Evolutionary conservation across 2,797 vertebrate species (phyloP).

Genomic region (Bufotes viridis): DNA sequence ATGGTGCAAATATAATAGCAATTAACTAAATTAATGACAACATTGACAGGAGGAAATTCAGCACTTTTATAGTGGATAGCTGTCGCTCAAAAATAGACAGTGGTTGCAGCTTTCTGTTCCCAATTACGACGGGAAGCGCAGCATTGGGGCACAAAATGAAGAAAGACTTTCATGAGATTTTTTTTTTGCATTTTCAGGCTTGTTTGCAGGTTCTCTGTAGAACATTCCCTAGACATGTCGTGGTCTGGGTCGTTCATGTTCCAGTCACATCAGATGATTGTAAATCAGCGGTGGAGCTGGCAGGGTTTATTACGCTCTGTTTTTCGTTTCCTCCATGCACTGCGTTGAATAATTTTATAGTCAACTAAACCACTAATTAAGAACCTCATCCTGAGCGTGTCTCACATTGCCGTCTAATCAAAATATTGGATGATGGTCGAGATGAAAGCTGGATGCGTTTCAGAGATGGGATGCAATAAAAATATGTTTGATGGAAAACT

Average conservation of each 20-base stretch:
- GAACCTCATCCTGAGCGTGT: slow-evolving; percentile 19
- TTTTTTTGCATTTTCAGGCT: not conserved
- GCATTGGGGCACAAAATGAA: not conserved
- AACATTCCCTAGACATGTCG: not conserved
- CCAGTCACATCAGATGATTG: slow-evolving; percentile 36
- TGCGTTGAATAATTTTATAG: slow-evolving; percentile 46
- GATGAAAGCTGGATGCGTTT: slow-evolving; percentile 28
- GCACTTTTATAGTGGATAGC: too few species aligned
- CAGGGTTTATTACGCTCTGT: slow-evolving; percentile 14
- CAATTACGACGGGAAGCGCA: not conserved
- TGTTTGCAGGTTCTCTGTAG: not conserved
- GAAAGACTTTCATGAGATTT: not conserved
- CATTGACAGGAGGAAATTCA: not conserved
- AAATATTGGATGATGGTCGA: slow-evolving; percentile 40
- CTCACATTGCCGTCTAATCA: slow-evolving; percentile 33
- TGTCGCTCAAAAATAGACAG: not conserved
- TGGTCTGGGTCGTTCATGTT: not conserved
- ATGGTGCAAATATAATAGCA: not conserved
- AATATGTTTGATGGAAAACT: slow-evolving; percentile 29
- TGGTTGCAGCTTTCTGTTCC: not conserved
- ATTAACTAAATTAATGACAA: not conserved
- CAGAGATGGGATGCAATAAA: not conserved
- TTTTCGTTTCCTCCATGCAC: slow-evolving; percentile 6
- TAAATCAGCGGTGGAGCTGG: not conserved
- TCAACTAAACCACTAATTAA: slow-evolving; percentile 51